Percentiles rank a stretch among this genome's conserved stretches.
These are phyloP conservation scores for Eubasilissa splendida DNA, from an alignment of 2,888 invertebrate genomes.

Conservation along the genomic window DNA sequence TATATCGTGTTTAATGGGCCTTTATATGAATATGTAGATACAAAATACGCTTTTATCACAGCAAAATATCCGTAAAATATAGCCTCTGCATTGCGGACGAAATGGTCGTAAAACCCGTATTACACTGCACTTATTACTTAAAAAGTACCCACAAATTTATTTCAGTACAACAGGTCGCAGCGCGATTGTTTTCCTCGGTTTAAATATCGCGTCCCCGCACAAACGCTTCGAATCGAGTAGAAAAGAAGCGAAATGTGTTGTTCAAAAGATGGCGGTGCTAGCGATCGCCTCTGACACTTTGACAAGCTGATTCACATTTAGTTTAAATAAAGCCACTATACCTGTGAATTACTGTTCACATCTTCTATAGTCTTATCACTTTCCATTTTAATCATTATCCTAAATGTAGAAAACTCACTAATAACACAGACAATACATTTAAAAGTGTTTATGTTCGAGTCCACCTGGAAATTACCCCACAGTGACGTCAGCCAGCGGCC, in stretches of 20 bases:
- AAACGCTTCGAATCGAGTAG: conserved; percentile 12
- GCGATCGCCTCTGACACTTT: conserved; percentile 50
- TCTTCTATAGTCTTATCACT: conserved; percentile 93
- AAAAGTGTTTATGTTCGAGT: conserved; percentile 50
- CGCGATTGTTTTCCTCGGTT: neutral
- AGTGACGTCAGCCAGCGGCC: conserved; percentile 55
- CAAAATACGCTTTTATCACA: conserved; percentile 5
- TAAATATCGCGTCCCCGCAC: neutral
- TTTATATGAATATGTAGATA: neutral
- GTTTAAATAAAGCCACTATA: conserved; percentile 38
- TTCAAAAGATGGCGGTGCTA: conserved; percentile 54
- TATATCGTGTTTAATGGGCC: neutral
- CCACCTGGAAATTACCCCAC: conserved; percentile 43
- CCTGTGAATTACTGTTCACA: conserved; percentile 55
- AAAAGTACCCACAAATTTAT: neutral
- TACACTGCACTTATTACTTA: conserved; percentile 28
- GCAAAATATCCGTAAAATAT: conserved; percentile 21
- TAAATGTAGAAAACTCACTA: conserved; percentile 67
- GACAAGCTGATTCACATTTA: conserved; percentile 46
- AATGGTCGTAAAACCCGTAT: conserved; percentile 27
- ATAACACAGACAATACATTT: conserved; percentile 48
- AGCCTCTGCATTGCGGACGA: conserved; percentile 42
- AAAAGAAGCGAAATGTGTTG: conserved; percentile 50
- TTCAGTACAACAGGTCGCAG: neutral
- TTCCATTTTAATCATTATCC: conserved; percentile 89